These are phyloP conservation scores for Aleadryas rufinucha DNA, from an alignment of 2,113 vertebrate species.

Conservation along the genomic window DNA sequence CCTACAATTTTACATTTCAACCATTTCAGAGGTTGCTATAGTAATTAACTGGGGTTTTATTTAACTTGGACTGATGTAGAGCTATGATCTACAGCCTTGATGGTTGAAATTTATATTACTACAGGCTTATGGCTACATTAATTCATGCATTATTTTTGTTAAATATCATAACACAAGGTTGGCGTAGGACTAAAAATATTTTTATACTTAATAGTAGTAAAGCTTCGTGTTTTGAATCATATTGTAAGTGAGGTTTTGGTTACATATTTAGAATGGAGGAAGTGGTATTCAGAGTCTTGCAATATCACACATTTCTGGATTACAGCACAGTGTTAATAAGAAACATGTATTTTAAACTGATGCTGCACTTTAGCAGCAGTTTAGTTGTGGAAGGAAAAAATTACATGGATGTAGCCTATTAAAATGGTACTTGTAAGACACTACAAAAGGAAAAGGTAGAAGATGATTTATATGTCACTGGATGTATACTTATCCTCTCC, in stretches of 20 bases:
- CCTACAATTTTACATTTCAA: not conserved
- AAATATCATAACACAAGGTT: not conserved
- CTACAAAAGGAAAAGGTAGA: not conserved
- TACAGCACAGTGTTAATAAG: not conserved
- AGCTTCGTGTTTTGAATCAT: not conserved
- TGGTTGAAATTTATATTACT: not conserved
- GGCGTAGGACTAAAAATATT: not conserved
- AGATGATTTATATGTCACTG: not conserved
- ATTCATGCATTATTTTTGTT: not conserved
- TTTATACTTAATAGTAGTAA: not conserved
- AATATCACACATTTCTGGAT: not conserved
- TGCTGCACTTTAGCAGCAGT: not conserved
- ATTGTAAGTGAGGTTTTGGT: not conserved
- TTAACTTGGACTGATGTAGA: conserved; percentile 2
- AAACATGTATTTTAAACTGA: not conserved
- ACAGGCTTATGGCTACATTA: not conserved
- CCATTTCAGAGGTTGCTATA: not conserved
- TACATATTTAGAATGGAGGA: not conserved
- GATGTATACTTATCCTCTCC: not conserved
- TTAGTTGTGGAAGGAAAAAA: not conserved
- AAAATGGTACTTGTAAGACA: not conserved
- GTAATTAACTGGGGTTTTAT: conserved; percentile 15
- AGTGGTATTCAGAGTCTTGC: not conserved
- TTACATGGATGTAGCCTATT: not conserved
- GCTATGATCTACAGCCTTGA: not conserved